Percentiles rank a stretch among this genome's conserved stretches.
These are phyloP conservation scores for Zosterops japonicus DNA, from an alignment of 2,113 vertebrate species.

Conservation along the genomic window DNA sequence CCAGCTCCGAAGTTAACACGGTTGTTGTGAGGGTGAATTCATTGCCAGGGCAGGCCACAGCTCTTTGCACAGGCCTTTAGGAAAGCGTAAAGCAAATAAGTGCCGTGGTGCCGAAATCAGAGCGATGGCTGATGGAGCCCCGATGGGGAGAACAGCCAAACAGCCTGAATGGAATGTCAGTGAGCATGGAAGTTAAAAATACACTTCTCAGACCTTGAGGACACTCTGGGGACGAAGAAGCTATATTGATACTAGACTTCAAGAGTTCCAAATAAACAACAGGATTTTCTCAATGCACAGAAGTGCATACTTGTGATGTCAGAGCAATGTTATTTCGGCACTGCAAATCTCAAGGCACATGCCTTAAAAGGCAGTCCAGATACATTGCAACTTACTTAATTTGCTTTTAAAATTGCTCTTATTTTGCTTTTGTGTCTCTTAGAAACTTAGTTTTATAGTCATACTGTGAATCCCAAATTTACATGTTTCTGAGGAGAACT, in stretches of 20 bases:
- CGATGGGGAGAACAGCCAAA: background rate
- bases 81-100: slow-evolving; percentile 37
- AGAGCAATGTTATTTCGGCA: slow-evolving; percentile 34
- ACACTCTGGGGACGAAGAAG: slow-evolving; percentile 46
- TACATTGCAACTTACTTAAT: background rate
- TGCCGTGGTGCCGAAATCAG: background rate
- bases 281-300: slow-evolving; percentile 41
- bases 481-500: background rate
- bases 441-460: background rate
- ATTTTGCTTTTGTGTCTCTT: background rate
- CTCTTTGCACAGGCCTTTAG: background rate
- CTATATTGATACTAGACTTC: slow-evolving; percentile 65
- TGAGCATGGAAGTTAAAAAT: slow-evolving; percentile 59
- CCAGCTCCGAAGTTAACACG: background rate
- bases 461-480: background rate
- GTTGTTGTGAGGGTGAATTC: background rate
- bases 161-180: slow-evolving; percentile 39
- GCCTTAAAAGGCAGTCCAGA: background rate
- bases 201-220: slow-evolving; percentile 44
- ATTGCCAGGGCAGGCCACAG: background rate
- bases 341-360: background rate
- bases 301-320: slow-evolving; percentile 46
- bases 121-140: slow-evolving; percentile 2
- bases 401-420: background rate
- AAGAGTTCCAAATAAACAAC: slow-evolving; percentile 60